These are phyloP conservation scores for Diaperis boleti DNA, from an alignment of 2,888 invertebrate genomes.

Conservation along the genomic window DNA sequence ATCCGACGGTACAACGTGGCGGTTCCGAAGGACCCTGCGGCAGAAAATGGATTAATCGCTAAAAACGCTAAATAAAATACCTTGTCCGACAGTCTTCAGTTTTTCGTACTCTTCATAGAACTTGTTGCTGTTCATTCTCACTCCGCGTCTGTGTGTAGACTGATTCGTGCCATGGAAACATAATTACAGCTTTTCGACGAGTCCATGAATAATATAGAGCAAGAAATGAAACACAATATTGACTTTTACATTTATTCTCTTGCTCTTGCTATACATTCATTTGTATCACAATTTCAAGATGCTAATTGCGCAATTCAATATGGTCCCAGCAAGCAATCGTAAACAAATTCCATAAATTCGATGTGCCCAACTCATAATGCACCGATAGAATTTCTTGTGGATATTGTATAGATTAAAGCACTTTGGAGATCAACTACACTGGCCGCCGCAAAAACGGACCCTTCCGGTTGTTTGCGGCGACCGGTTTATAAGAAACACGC, in stretches of 20 bases:
- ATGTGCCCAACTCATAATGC: conserved; percentile 42
- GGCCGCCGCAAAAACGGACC: no score
- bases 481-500: no score
- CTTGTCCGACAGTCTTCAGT: conserved; percentile 74
- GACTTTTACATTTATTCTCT: conserved; percentile 32
- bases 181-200: conserved; percentile 20
- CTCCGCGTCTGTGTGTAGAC: conserved; percentile 17
- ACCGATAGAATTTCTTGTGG: conserved; percentile 27
- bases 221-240: not conserved
- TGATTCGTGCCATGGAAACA: conserved; percentile 32
- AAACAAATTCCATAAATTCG: conserved; percentile 42
- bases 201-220: conserved; percentile 9
- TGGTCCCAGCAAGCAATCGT: conserved; percentile 50
- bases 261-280: conserved; percentile 39
- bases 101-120: conserved; percentile 69
- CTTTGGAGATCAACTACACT: conserved; percentile 39
- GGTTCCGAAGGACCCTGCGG: conserved; percentile 76
- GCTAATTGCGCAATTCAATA: conserved; percentile 49
- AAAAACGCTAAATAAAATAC: conserved; percentile 60
- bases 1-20: conserved; percentile 76
- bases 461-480: no score
- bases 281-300: conserved; percentile 47
- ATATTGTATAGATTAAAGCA: conserved; percentile 39
- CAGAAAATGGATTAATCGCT: not conserved
- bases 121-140: conserved; percentile 38